Conservation (phyloP, 2,888 invertebrate genomes). For the Bunonema sp. region DNA sequence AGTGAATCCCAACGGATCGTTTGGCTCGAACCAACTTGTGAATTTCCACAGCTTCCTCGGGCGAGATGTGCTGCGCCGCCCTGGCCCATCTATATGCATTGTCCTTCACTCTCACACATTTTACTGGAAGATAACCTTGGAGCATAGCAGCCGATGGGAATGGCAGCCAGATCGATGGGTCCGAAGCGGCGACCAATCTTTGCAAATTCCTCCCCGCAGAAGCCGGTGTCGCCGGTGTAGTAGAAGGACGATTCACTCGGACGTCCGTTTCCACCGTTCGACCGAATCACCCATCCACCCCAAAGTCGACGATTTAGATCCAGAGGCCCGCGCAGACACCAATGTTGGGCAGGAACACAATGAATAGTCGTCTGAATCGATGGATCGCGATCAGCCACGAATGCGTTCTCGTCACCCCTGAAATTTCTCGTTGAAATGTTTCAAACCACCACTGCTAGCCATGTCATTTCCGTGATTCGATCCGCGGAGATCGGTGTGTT, state of each 20-base stretch:
- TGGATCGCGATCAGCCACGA: slow-evolving; percentile 9
- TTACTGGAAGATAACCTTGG: no score
- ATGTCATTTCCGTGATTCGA: slow-evolving; percentile 45
- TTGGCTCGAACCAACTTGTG: slow-evolving; percentile 47
- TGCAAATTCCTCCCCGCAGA: slow-evolving; percentile 47
- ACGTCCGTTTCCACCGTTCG: no score
- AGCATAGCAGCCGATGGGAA: slow-evolving; percentile 52
- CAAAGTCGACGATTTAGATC: no score
- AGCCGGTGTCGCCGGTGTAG: slow-evolving; percentile 52
- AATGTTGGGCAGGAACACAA: slow-evolving; percentile 51
- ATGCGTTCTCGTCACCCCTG: slow-evolving; percentile 19
- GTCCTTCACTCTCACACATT: no score
- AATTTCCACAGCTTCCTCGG: slow-evolving; percentile 49
- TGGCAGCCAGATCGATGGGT: slow-evolving; percentile 50
- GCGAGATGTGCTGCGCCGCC: slow-evolving; percentile 48
- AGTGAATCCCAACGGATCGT: slow-evolving; percentile 50
- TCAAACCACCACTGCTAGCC: slow-evolving; percentile 24
- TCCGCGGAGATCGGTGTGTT: no score
- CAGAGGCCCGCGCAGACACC: slow-evolving; percentile 46
- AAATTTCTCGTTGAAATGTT: slow-evolving; percentile 1
- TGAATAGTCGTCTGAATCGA: slow-evolving; percentile 43
- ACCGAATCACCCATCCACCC: no score
- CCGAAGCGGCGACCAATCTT: slow-evolving; percentile 49
- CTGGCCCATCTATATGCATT: slow-evolving; percentile 51
- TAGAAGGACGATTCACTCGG: slow-evolving; percentile 51